A percentile compares a stretch with the other conserved stretches of the same genome.
phyloP scores from a whole-genome alignment of 1,140 invertebrate genomes.

The Drosophila nigromelanica region DNA sequence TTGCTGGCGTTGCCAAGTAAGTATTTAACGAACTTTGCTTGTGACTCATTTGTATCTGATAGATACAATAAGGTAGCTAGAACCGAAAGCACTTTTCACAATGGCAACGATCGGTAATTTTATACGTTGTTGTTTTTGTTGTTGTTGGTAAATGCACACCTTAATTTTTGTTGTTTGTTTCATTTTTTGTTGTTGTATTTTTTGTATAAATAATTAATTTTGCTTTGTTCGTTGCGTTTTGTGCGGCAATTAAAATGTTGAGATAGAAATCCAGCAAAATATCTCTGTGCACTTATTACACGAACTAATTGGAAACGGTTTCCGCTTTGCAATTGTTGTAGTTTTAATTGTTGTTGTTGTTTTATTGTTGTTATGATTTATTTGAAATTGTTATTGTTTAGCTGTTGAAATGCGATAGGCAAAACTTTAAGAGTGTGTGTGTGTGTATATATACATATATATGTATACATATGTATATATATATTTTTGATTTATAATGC shows the following conservation, averaged over 20 bases:
- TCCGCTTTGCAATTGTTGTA: slow-evolving; percentile 54
- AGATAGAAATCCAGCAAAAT: slow-evolving; percentile 37
- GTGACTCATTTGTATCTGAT: slow-evolving; percentile 31
- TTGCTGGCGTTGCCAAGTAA: background rate
- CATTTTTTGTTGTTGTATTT: slow-evolving; percentile 3
- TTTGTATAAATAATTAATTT: slow-evolving; percentile 66
- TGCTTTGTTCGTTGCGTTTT: slow-evolving; percentile 26
- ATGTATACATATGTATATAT: slow-evolving; percentile 8
- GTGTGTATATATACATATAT: background rate
- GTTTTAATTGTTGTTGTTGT: slow-evolving; percentile 17
- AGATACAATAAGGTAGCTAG: slow-evolving; percentile 34
- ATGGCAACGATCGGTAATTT: slow-evolving; percentile 31
- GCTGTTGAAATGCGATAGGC: slow-evolving; percentile 34
- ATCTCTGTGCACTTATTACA: slow-evolving; percentile 42
- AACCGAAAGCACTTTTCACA: slow-evolving; percentile 35
- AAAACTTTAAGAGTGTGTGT: slow-evolving; percentile 20
- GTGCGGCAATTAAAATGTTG: slow-evolving; percentile 59
- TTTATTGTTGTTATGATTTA: slow-evolving; percentile 41
- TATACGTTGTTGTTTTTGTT: slow-evolving; percentile 7
- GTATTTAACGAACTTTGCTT: slow-evolving; percentile 9
- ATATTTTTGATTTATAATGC: slow-evolving; percentile 62
- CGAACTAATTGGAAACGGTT: slow-evolving; percentile 60
- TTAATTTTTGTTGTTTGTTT: slow-evolving; percentile 42
- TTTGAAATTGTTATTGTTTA: slow-evolving; percentile 36
- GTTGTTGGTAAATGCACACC: slow-evolving; percentile 39